These are phyloP conservation scores for Heliconius himera DNA, from an alignment of 1,140 invertebrate species.

Conservation along the genomic window DNA sequence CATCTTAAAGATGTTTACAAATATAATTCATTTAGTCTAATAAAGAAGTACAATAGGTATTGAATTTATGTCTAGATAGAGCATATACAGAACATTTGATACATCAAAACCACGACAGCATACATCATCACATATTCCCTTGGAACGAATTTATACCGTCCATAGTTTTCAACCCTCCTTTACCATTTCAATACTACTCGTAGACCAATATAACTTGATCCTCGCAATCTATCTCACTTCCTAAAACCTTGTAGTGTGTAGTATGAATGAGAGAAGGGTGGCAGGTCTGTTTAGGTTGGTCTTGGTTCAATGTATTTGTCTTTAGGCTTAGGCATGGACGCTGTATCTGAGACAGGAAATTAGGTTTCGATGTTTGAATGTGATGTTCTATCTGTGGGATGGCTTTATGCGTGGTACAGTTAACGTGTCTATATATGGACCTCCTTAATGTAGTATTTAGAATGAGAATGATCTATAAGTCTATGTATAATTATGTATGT, in stretches of 20 bases:
- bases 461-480: background rate
- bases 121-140: constrained; percentile 29
- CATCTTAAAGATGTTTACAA: background rate
- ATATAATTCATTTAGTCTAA: background rate
- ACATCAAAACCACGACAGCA: constrained; percentile 5
- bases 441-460: background rate
- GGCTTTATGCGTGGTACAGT: constrained; percentile 43
- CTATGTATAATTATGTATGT: background rate
- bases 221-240: constrained; percentile 40
- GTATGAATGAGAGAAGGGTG: constrained; percentile 34
- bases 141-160: constrained; percentile 39
- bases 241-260: constrained; percentile 25
- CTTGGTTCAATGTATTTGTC: constrained; percentile 65
- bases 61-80: background rate
- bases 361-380: constrained; percentile 76
- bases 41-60: background rate
- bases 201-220: constrained; percentile 42
- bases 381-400: constrained; percentile 52
- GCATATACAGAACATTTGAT: background rate
- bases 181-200: constrained; percentile 40
- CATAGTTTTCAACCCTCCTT: constrained; percentile 49
- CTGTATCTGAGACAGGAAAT: constrained; percentile 78
- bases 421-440: constrained; percentile 11
- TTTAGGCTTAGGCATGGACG: constrained; percentile 65
- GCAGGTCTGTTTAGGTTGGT: constrained; percentile 53